These are phyloP conservation scores for Atta cephalotes DNA, from an alignment of 1,140 invertebrate genomes.

Conservation along the genomic window DNA sequence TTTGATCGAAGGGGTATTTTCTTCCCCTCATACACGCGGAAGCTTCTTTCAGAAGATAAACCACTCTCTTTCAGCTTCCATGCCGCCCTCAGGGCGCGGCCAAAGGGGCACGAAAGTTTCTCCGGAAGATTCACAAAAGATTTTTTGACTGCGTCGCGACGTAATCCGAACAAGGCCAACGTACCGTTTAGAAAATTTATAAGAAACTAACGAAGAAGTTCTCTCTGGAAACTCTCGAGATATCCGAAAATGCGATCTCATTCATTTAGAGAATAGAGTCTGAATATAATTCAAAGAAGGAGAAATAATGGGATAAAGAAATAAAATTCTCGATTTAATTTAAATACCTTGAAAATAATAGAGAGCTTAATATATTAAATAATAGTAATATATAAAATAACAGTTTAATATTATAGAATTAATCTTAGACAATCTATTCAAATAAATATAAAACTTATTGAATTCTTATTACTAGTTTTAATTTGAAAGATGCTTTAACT, in stretches of 20 bases:
- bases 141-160: conserved; percentile 58
- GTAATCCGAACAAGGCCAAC: conserved; percentile 51
- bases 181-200: conserved; percentile 45
- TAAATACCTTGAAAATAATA: conserved; percentile 16
- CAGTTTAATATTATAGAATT: neutral
- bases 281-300: conserved; percentile 8
- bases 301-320: conserved; percentile 14
- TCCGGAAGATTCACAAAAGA: conserved; percentile 74
- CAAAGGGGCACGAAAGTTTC: conserved; percentile 58
- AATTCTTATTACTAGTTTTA: neutral
- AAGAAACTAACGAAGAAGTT: conserved; percentile 43
- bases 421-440: neutral
- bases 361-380: neutral
- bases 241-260: conserved; percentile 13
- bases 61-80: conserved; percentile 53
- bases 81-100: conserved; percentile 19
- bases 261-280: conserved; percentile 30
- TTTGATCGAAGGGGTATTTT: conserved; percentile 76
- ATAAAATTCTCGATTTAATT: neutral
- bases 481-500: neutral
- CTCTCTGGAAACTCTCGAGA: conserved; percentile 33
- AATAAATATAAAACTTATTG: neutral
- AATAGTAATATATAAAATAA: neutral
- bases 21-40: conserved; percentile 63
- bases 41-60: conserved; percentile 75